phyloP scores from a whole-genome alignment of 2,113 vertebrate species.

The Limanda limanda region DNA sequence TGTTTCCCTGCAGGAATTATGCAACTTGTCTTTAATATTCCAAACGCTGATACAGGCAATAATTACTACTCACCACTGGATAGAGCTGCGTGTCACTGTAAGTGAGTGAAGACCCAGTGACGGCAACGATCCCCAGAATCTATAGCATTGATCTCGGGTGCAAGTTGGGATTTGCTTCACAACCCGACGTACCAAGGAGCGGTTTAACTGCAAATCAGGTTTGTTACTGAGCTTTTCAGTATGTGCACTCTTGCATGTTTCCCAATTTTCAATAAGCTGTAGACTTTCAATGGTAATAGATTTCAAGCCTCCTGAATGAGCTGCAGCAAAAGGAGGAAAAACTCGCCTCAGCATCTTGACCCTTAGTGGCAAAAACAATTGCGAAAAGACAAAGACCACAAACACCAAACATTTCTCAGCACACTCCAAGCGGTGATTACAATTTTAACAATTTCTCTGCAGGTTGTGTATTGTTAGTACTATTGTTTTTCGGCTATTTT shows the following conservation, averaged over 20 bases:
- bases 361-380: no score
- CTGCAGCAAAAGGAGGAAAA: background rate
- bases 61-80: conserved; percentile 11
- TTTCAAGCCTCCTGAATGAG: background rate
- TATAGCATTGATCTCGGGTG: conserved; percentile 28
- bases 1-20: background rate
- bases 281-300: conserved; percentile 17
- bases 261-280: conserved; percentile 39
- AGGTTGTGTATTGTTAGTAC: conserved; percentile 24
- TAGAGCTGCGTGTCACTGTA: background rate
- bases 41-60: conserved; percentile 13
- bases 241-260: conserved; percentile 17
- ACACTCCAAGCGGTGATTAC: background rate
- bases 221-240: background rate
- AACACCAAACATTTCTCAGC: background rate
- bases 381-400: no score
- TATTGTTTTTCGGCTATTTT: conserved; percentile 22
- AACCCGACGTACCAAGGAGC: conserved; percentile 4
- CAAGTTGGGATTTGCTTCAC: conserved; percentile 27
- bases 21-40: background rate
- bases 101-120: conserved; percentile 8
- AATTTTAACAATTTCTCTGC: conserved; percentile 23
- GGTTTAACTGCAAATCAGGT: background rate
- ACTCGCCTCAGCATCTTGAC: background rate
- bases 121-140: conserved; percentile 24